Conservation (phyloP, 2,888 invertebrate genomes). For the Oconnorella tubifera region DNA sequence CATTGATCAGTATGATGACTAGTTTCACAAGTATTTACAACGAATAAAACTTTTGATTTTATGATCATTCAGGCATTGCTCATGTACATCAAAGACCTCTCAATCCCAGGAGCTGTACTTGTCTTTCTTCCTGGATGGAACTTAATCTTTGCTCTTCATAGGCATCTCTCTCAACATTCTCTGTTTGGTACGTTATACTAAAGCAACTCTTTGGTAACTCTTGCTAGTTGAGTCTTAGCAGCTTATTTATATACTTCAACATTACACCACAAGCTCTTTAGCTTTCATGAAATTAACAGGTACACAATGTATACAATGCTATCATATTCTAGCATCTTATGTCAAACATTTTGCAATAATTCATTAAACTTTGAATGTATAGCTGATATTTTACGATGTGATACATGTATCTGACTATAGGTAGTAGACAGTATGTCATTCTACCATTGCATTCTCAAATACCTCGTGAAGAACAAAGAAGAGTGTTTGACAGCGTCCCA, state of each 20-base stretch:
- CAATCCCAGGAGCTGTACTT: conserved; percentile 77
- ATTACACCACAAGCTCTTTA: background rate
- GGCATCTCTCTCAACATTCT: conserved; percentile 73
- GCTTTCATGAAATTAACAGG: background rate
- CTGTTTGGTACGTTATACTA: conserved; percentile 66
- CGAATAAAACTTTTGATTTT: no score
- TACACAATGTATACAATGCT: no score
- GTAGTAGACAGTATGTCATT: conserved; percentile 64
- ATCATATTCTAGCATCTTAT: no score
- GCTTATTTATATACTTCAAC: background rate
- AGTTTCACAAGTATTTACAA: background rate
- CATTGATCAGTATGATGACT: background rate
- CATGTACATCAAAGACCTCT: conserved; percentile 58
- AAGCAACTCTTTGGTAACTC: no score
- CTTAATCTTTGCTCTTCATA: conserved; percentile 86
- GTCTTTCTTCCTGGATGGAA: conserved; percentile 97
- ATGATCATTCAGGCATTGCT: conserved; percentile 63
- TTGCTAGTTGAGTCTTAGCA: no score
- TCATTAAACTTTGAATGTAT: no score
- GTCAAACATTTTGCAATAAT: no score
- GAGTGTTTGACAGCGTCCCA: conserved; percentile 84
- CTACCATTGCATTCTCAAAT: conserved; percentile 96
- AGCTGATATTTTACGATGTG: no score
- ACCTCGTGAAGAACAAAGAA: conserved; percentile 86
- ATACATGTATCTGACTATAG: no score